Base-by-base conservation (phyloP, 2,113 vertebrate genomes). In the Eretmochelys imbricata region DNA sequence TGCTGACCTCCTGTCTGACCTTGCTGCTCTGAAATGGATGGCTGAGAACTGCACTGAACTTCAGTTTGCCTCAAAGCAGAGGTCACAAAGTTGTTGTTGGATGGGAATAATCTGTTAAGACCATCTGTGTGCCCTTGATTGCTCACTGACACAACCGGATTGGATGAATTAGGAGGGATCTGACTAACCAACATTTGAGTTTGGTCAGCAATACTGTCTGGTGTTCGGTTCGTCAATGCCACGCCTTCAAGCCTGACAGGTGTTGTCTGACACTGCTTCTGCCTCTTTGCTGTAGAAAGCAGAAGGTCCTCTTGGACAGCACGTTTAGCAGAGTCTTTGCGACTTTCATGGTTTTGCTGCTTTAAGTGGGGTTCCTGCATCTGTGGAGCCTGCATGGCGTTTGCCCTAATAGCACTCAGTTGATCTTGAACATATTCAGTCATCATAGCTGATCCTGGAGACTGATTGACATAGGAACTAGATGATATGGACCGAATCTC, bases 261-360 rank as follows among this genome's bases (percentile, higher is more conserved):
- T 8, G 90, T 95, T 78, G 95, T 96, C 95, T 98, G 98, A 92
- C 99, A 99, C 22, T 98, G 98, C 93, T 99, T 99, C 46, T 99
- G 98, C 48, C 99, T 98, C 96, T 99, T 99, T n/a, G 98, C 99
- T 1, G 99, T 98, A 31, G 99, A 98, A 38, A 99, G 97, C 94
- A 99, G 97, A 11, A 98, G 98, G 62, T 99, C 99, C 14, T 99
- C 99, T 83, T 99, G 99, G 62, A 99, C 99, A 1, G 98, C 98
- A n/a, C 99, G 98, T 93, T 99, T 99, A 59, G 99, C 97, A 17
- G 99, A 98, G 57, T 99, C 99, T 96, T 99, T 99, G 12, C 98
- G 99, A 89, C 98, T 98, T 82, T 99, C 98, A 0, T 98, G 98
- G 90, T 62, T 99, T 97, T 85, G 98, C 95, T 98, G 98, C 95